Base-by-base conservation (phyloP, 2,888 invertebrate genomes). In the Drosophila engyochracea region DNA sequence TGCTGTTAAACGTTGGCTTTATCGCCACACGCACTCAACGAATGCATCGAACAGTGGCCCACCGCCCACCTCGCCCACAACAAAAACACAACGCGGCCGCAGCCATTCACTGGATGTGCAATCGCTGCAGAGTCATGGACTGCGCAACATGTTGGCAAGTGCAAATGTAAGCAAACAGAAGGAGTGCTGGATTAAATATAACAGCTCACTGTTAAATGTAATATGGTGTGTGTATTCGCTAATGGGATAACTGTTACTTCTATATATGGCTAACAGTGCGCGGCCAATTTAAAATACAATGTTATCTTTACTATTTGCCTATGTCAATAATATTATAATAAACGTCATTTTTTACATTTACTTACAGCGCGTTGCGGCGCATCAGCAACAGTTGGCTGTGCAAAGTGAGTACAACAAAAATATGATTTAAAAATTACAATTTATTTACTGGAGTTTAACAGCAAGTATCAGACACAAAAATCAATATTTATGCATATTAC, bases 311-410 rank as follows among this genome's bases (percentile, higher is more conserved):
- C 19, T 4, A 4, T 47, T 25, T 47, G 10, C 3, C n/a, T 12
- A 10, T 30, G 1, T 33, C 30, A 19, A 30, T 53, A 35, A 33
- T 47, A 54, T 54, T 25, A 47, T 57, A 52, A 60, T 63, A 25
- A 62, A 51, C 5, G 54, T 35, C 41, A 51, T 68, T 62, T 49
- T 62, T 70, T 67, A 91, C 92, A 93, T 93, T 93, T 92, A 85
- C 90, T 95, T 95, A 76, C 95, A 96, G 96, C 96, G 95, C 93
- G 95, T 95, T 91, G 95, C 95, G 82, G 95, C 95, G 78, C 96
- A 96, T 92, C 96, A 96, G 85, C 95, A 95, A 84, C 95, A 95
- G 83, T 92, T 95, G 90, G 94, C 95, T 69, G 94, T 95, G 81
- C 93, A 93, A 92, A 94, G 93, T 93, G 73, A 93, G 93, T 93